Conservation (phyloP, 2,888 invertebrate genomes). For the Parnassius orleans region DNA sequence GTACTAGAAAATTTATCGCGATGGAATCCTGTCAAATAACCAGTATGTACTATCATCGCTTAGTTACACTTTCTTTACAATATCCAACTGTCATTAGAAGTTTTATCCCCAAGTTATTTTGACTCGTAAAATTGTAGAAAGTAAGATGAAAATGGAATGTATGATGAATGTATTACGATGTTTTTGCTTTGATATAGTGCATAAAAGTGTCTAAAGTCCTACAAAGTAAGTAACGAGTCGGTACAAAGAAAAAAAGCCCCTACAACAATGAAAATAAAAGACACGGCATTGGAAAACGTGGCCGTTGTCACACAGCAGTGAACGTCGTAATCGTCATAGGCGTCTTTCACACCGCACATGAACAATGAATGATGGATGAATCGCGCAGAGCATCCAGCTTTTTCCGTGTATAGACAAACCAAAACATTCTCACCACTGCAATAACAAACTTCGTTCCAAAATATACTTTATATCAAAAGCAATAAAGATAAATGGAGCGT, state of each 20-base stretch:
- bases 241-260: constrained; percentile 51
- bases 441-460: constrained; percentile 28
- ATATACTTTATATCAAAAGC: constrained; percentile 35
- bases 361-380: constrained; percentile 76
- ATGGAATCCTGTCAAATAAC: constrained; percentile 53
- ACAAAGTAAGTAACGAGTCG: constrained; percentile 44
- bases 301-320: constrained; percentile 48
- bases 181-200: constrained; percentile 18
- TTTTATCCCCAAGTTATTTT: constrained; percentile 11
- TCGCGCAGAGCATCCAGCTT: constrained; percentile 62
- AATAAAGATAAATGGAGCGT: constrained; percentile 12
- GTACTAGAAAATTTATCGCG: constrained; percentile 29
- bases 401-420: constrained; percentile 54
- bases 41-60: constrained; percentile 54
- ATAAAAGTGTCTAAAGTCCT: constrained; percentile 49
- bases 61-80: constrained; percentile 42
- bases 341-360: constrained; percentile 67
- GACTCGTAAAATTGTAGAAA: background rate
- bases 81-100: constrained; percentile 2
- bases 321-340: constrained; percentile 68
- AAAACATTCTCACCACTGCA: constrained; percentile 34
- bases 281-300: constrained; percentile 35
- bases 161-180: constrained; percentile 10
- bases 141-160: constrained; percentile 9
- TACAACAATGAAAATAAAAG: constrained; percentile 48